Evolutionary conservation across 1,140 invertebrate species (phyloP), one percentile per base, ranked within the genome.

Genomic region (Ceratitis capitata): DNA sequence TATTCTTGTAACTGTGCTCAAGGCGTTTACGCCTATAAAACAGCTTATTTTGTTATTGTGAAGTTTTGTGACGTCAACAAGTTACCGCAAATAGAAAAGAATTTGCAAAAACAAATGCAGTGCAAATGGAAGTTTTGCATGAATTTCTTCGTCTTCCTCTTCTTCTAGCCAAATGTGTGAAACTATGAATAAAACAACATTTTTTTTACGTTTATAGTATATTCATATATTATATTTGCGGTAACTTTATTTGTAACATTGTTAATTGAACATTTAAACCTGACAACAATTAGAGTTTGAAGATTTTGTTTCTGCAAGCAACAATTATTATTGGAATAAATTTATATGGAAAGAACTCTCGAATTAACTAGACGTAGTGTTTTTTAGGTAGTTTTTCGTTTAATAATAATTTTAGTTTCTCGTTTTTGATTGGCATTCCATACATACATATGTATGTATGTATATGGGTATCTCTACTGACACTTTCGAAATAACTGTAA

Each of bases 161-260:
- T 47, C 32, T 74, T 82, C 53, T 39, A 61, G 39, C 53, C 39
- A 84, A 84, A 35, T 84, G 39, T 45, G n/a, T n/a, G n/a, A n/a
- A 45, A 61, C 7, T 39, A 61, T 51, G 35, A 89, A 91, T 91
- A 90, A 91, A 91, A 91, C 90, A 91, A 90, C 89, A 86, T 39
- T 87, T 88, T 64, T 47, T 64, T 49, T 83, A 29, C 19, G 74
- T 64, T 86, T 86, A 45, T 78, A n/a, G 23, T 78, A 45, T 45
- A 69, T 69, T 16, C 32, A 10, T 78, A 78, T 78, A n/a, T n/a
- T n/a, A 78, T 78, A 90, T 90, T 91, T 91, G 90, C 88, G 90
- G 90, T 91, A 91, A 91, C 90, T 91, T 91, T 91, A 85, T 85
- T 85, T 85, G 82, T 83, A 49, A 74, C 42, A 83, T 83, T 83